Evolutionary conservation across 2,888 invertebrate species (phyloP).

Genomic region (Conus canariensis): DNA sequence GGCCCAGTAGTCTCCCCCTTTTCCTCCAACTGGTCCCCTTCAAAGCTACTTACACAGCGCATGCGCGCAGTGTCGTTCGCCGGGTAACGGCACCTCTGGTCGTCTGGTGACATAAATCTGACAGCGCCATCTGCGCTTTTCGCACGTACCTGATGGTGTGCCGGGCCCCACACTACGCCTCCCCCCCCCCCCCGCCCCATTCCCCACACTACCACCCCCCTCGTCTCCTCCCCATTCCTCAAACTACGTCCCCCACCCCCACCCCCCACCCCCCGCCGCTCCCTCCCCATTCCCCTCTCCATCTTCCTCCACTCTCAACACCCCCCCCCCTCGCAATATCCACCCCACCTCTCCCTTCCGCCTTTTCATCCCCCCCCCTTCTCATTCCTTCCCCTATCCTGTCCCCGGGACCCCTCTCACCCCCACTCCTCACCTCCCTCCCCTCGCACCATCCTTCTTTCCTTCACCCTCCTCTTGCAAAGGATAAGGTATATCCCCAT

Average conservation of each 20-base stretch:
- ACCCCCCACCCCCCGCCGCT: not conserved
- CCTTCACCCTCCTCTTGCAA: not conserved
- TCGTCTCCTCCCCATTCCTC: not conserved
- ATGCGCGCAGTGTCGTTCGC: not conserved
- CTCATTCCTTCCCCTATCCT: not conserved
- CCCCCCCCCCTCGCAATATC: not conserved
- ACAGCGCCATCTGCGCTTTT: constrained; percentile 42
- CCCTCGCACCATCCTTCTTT: not conserved
- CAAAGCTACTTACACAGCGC: not conserved
- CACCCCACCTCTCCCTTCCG: not conserved
- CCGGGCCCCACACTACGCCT: not conserved
- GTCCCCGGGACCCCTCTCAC: not conserved
- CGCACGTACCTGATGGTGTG: constrained; percentile 1
- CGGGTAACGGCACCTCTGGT: constrained; percentile 32
- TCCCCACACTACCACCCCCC: not conserved
- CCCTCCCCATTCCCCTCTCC: not conserved
- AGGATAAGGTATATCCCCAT: not conserved
- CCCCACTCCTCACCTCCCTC: not conserved
- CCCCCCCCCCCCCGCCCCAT: not conserved
- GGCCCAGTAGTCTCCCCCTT: not conserved
- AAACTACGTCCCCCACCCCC: not conserved
- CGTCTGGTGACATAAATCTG: constrained; percentile 34
- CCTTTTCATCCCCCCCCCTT: not conserved
- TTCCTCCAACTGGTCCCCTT: too few relatives aligned
- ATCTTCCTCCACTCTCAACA: not conserved